These are phyloP conservation scores for Zosterops lateralis DNA, from an alignment of 2,113 vertebrate species.

Conservation along the genomic window DNA sequence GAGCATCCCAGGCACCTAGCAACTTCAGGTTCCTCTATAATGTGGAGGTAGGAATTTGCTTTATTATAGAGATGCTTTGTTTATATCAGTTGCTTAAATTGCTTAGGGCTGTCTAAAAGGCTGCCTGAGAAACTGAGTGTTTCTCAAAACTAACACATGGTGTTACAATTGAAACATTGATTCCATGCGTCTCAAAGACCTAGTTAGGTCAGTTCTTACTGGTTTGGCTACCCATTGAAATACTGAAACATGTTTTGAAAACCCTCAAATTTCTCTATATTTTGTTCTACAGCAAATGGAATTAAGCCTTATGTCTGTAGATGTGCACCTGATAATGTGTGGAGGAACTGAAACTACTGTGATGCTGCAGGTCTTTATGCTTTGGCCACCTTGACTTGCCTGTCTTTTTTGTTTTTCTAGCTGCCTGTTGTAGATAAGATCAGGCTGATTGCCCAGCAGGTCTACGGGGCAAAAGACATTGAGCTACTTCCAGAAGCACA, in stretches of 20 bases:
- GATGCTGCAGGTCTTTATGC: not conserved
- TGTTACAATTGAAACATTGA: not conserved
- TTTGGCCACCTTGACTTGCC: not conserved
- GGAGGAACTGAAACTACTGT: not conserved
- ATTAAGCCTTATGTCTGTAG: not conserved
- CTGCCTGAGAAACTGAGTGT: not conserved
- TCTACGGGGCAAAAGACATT: constrained; percentile 93
- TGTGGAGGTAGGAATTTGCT: constrained; percentile 77
- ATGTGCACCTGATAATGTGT: accelerated
- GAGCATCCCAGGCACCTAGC: constrained; percentile 84
- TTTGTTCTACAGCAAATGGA: not conserved
- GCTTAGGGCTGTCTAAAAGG: not conserved
- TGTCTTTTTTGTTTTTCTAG: constrained; percentile 55
- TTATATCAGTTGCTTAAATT: not conserved
- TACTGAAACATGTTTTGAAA: not conserved
- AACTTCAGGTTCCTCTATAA: constrained; percentile 91
- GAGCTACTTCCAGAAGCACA: constrained; percentile 92
- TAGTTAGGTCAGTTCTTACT: not conserved
- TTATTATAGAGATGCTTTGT: not conserved
- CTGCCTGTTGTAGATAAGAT: constrained; percentile 91
- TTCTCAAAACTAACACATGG: not conserved
- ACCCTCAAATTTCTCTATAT: not conserved
- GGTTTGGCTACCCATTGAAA: not conserved
- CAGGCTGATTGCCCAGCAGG: constrained; percentile 90
- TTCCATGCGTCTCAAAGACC: not conserved